phyloP scores from a whole-genome alignment of 2,888 invertebrate species.

The Stenoptilia bipunctidactyla region DNA sequence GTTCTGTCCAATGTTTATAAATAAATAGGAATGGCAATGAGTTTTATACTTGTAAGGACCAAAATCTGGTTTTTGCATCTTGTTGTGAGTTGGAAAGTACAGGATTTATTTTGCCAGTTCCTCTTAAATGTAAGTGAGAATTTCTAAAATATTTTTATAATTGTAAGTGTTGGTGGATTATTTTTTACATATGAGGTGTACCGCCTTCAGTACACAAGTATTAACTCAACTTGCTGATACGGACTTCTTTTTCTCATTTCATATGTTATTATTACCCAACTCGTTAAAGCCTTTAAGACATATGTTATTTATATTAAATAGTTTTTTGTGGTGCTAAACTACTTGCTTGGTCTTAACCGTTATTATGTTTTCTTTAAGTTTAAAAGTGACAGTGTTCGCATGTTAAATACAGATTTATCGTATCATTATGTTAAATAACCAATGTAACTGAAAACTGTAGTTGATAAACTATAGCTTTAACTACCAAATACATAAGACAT shows the following conservation, averaged over 20 bases:
- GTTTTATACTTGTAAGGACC: conserved; percentile 57
- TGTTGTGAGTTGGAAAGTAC: conserved; percentile 40
- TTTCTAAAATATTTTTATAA: conserved; percentile 69
- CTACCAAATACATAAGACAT: too few relatives aligned
- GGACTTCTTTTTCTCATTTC: not conserved
- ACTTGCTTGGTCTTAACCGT: conserved; percentile 27
- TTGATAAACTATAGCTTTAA: too few relatives aligned
- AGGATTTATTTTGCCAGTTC: conserved; percentile 71
- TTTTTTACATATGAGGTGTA: conserved; percentile 51
- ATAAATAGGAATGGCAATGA: conserved; percentile 57
- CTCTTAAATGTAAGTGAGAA: conserved; percentile 69
- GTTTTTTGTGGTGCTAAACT: conserved; percentile 57
- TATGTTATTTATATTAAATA: conserved; percentile 7
- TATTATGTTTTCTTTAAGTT: conserved; percentile 40
- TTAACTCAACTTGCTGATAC: conserved; percentile 16
- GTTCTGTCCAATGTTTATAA: conserved; percentile 47
- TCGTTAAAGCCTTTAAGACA: conserved; percentile 8
- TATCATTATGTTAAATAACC: conserved; percentile 16
- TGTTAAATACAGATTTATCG: conserved; percentile 1
- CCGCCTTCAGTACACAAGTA: conserved; percentile 51
- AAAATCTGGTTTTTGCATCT: conserved; percentile 47
- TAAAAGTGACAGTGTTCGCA: conserved; percentile 38
- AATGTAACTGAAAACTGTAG: too few relatives aligned
- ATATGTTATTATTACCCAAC: conserved; percentile 7
- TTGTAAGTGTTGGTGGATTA: conserved; percentile 63